Evolutionary conservation across 2,888 invertebrate genomes (phyloP).

Genomic region (Pollenia amentaria): DNA sequence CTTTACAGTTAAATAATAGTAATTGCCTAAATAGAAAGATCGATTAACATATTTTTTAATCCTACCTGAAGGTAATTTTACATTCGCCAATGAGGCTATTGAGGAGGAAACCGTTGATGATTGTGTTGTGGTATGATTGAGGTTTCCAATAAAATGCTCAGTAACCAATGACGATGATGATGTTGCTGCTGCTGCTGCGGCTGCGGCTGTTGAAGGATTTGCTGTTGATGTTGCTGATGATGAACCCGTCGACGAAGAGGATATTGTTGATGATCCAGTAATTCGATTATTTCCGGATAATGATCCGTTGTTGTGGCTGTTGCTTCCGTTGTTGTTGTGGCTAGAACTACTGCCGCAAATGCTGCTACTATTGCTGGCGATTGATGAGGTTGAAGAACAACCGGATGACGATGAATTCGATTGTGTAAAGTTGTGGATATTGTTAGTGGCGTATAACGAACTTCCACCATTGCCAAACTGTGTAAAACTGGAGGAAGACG

Average conservation of each 20-base stretch:
- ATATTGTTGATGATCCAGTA: constrained; percentile 62
- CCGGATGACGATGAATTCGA: constrained; percentile 76
- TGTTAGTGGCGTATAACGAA: constrained; percentile 82
- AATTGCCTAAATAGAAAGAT: too few species aligned
- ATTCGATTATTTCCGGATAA: constrained; percentile 76
- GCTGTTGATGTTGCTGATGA: constrained; percentile 59
- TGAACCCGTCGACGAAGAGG: constrained; percentile 64
- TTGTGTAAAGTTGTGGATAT: constrained; percentile 82
- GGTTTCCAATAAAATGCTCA: constrained; percentile 78
- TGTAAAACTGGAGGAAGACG: constrained; percentile 71
- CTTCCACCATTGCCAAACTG: constrained; percentile 83
- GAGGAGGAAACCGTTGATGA: constrained; percentile 64
- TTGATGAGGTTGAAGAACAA: constrained; percentile 77
- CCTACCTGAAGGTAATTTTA: constrained; percentile 70
- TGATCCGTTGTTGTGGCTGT: constrained; percentile 55
- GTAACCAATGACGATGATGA: constrained; percentile 73
- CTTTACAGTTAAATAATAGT: too few species aligned
- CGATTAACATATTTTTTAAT: neutral
- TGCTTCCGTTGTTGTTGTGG: constrained; percentile 62
- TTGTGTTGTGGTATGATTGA: constrained; percentile 76
- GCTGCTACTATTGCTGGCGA: constrained; percentile 79
- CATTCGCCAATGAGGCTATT: constrained; percentile 66
- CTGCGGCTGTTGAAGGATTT: constrained; percentile 59
- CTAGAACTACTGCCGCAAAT: constrained; percentile 75
- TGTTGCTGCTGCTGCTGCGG: constrained; percentile 60